Conservation (phyloP, 2,888 invertebrate species). For the Sinelater perroti region DNA sequence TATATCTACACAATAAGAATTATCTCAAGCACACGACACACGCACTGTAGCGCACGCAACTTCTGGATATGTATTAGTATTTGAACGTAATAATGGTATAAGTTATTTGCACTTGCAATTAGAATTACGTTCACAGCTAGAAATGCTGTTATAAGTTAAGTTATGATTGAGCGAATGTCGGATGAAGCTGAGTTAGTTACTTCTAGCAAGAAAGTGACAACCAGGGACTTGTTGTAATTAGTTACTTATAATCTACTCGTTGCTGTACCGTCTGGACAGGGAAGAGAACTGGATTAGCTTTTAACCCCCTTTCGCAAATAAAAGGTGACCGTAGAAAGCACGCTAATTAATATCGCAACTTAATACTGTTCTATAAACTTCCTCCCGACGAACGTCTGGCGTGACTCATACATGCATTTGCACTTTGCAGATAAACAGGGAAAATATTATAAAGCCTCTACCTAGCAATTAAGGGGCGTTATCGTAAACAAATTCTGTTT, state of each 20-base stretch:
- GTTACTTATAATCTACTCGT: constrained; percentile 3
- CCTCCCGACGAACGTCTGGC: constrained; percentile 1
- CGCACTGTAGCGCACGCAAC: constrained; percentile 13
- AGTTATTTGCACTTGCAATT: not conserved
- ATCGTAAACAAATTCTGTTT: constrained; percentile 23
- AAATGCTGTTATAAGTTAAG: too few species aligned
- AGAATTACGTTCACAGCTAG: too few species aligned
- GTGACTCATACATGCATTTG: constrained; percentile 25
- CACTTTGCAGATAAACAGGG: constrained; percentile 11
- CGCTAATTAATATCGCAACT: constrained; percentile 17
- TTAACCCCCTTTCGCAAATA: constrained; percentile 12
- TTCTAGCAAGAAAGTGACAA: constrained; percentile 1
- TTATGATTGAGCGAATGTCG: too few species aligned
- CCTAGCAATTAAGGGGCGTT: constrained; percentile 16
- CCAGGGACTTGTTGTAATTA: constrained; percentile 1
- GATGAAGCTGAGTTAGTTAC: not conserved
- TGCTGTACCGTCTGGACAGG: not conserved
- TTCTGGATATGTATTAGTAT: constrained; percentile 6
- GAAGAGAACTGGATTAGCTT: constrained; percentile 8
- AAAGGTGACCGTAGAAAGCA: constrained; percentile 13
- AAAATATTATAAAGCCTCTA: constrained; percentile 10
- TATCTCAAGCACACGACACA: constrained; percentile 14
- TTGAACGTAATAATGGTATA: constrained; percentile 8
- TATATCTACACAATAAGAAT: too few species aligned
- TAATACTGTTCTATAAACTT: constrained; percentile 20